A percentile compares a stretch with the other conserved stretches of the same genome.
These are phyloP conservation scores for Nephrotoma appendiculata DNA, from an alignment of 2,888 invertebrate genomes.

Conservation along the genomic window DNA sequence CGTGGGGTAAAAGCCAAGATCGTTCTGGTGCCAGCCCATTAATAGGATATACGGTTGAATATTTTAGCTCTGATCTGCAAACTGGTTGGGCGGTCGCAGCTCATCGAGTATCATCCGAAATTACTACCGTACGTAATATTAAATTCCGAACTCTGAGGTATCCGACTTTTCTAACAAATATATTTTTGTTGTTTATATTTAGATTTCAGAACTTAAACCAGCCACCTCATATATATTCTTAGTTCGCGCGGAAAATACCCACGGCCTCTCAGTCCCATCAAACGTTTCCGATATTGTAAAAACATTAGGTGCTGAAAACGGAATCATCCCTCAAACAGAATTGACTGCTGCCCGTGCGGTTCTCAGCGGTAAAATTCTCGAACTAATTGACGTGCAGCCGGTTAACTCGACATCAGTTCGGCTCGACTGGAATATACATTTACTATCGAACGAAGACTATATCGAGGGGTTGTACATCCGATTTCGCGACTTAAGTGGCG, in stretches of 20 bases:
- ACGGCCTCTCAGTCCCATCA: constrained; percentile 72
- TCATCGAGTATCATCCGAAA: constrained; percentile 49
- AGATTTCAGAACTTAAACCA: constrained; percentile 53
- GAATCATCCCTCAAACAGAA: constrained; percentile 29
- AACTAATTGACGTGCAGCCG: constrained; percentile 43
- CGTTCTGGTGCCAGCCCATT: constrained; percentile 31
- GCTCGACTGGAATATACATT: constrained; percentile 36
- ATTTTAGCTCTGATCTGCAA: constrained; percentile 61
- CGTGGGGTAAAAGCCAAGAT: constrained; percentile 46
- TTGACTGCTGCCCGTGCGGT: constrained; percentile 29
- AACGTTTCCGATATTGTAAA: constrained; percentile 54
- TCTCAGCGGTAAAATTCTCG: constrained; percentile 43
- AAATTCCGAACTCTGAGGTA: constrained; percentile 8
- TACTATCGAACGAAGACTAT: constrained; percentile 30
- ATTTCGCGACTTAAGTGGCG: constrained; percentile 46
- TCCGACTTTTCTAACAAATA: constrained; percentile 6
- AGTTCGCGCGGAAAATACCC: constrained; percentile 71
- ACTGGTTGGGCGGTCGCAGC: constrained; percentile 64
- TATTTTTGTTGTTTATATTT: constrained; percentile 11
- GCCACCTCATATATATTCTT: constrained; percentile 75
- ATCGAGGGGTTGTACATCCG: constrained; percentile 47
- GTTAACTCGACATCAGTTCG: constrained; percentile 40
- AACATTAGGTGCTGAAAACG: constrained; percentile 37
- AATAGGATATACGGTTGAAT: constrained; percentile 50
- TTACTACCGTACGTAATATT: constrained; percentile 49